phyloP scores from a whole-genome alignment of 2,797 vertebrate genomes.

The Eleutherodactylus coqui region DNA sequence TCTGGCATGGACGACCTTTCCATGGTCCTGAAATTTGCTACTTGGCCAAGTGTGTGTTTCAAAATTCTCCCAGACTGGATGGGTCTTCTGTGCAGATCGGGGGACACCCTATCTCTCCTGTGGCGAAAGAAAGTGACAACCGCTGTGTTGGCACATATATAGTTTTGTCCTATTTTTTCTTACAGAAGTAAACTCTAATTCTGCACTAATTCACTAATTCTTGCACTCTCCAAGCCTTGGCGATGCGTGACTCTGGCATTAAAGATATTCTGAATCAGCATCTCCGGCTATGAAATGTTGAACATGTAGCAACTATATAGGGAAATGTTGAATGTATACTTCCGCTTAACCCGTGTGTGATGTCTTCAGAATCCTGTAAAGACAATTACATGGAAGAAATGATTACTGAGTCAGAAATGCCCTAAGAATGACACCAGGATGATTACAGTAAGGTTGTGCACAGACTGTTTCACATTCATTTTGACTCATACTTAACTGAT shows the following conservation, averaged over 20 bases:
- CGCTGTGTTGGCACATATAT: too few species aligned
- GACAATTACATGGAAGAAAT: not conserved
- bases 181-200: not conserved
- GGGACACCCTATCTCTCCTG: not conserved
- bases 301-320: not conserved
- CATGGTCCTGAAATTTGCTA: constrained; percentile 20
- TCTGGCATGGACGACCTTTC: not conserved
- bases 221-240: too few species aligned
- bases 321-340: not conserved
- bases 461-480: not conserved
- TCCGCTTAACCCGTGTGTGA: not conserved
- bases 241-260: not conserved
- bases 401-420: not conserved
- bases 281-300: too few species aligned
- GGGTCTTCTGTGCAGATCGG: not conserved
- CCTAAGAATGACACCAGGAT: not conserved
- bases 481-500: not conserved
- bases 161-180: not conserved
- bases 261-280: too few species aligned
- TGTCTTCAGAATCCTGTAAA: not conserved
- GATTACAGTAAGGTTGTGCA: not conserved
- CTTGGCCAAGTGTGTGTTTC: not conserved
- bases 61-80: not conserved
- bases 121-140: too few species aligned
- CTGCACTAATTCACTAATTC: too few species aligned